Percentiles rank a stretch among this genome's conserved stretches.
phyloP scores from a whole-genome alignment of 1,140 invertebrate species.

The Tetraneura akinire region DNA sequence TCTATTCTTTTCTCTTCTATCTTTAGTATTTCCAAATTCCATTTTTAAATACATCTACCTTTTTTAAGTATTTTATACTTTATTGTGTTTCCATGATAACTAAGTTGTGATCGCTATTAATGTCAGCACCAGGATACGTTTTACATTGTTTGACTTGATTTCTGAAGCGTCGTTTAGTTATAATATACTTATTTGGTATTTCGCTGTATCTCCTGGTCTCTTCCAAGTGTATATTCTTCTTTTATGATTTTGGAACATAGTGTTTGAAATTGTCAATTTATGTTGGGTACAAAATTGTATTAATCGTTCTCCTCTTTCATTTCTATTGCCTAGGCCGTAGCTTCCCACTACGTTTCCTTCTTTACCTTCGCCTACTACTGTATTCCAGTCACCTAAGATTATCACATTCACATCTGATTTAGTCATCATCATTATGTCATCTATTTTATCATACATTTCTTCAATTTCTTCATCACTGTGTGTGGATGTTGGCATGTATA shows the following conservation, averaged over 20 bases:
- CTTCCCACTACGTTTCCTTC: slow-evolving; percentile 15
- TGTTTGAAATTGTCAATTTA: slow-evolving; percentile 41
- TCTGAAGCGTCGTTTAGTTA: slow-evolving; percentile 52
- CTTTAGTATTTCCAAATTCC: slow-evolving; percentile 38
- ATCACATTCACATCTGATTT: slow-evolving; percentile 31
- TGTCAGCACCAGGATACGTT: too few species aligned
- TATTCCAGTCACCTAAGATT: slow-evolving; percentile 12
- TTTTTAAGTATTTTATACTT: slow-evolving; percentile 17
- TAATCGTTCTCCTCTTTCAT: too few species aligned
- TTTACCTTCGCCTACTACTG: slow-evolving; percentile 20
- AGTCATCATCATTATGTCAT: slow-evolving; percentile 19
- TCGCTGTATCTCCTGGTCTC: too few species aligned
- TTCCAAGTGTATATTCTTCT: too few species aligned
- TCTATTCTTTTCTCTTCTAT: slow-evolving; percentile 23
- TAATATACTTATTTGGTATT: slow-evolving; percentile 58
- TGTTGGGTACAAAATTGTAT: slow-evolving; percentile 31
- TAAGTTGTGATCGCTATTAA: too few species aligned
- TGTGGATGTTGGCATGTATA: slow-evolving; percentile 40
- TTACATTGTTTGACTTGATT: too few species aligned
- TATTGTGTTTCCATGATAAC: slow-evolving; percentile 25
- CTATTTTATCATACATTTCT: slow-evolving; percentile 31
- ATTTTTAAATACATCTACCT: neutral
- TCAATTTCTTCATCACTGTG: neutral
- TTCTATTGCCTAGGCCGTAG: slow-evolving; percentile 31
- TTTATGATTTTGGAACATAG: too few species aligned